Evolutionary conservation across 2,888 invertebrate species (phyloP).

Genomic region (Fabriciana adippe): DNA sequence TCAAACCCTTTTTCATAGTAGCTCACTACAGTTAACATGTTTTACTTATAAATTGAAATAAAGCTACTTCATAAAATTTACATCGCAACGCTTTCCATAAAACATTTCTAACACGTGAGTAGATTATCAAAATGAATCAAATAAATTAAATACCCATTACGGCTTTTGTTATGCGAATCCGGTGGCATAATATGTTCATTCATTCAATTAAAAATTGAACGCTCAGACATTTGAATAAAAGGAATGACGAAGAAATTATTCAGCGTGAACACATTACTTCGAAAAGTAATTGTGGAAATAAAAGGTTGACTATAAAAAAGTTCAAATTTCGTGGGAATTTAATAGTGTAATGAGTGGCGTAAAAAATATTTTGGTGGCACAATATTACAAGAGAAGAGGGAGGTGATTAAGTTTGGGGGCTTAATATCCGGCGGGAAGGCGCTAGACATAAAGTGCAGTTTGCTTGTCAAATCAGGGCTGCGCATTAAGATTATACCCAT

Average conservation of each 20-base stretch:
- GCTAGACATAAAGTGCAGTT: conserved; percentile 72
- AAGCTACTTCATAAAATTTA: conserved; percentile 30
- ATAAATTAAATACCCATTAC: conserved; percentile 62
- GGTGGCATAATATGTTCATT: conserved; percentile 50
- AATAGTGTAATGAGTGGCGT: conserved; percentile 69
- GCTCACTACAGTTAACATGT: no score
- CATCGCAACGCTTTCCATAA: conserved; percentile 32
- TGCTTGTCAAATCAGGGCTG: conserved; percentile 40
- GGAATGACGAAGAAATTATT: conserved; percentile 66
- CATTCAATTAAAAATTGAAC: conserved; percentile 62
- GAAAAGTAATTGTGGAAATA: conserved; percentile 71
- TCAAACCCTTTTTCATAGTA: no score
- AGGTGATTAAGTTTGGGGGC: conserved; percentile 73
- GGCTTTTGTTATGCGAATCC: conserved; percentile 53
- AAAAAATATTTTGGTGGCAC: conserved; percentile 65
- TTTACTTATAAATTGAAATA: conserved; percentile 1
- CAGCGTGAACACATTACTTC: conserved; percentile 79
- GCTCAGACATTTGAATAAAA: conserved; percentile 42
- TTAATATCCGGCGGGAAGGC: conserved; percentile 76
- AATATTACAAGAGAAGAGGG: conserved; percentile 69
- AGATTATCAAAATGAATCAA: conserved; percentile 45
- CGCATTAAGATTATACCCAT: conserved; percentile 2
- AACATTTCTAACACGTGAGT: conserved; percentile 45
- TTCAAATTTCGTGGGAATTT: conserved; percentile 72
- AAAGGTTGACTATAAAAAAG: conserved; percentile 57